Base-by-base conservation (phyloP, 2,888 invertebrate genomes). In the Dolichomitus sp. region DNA sequence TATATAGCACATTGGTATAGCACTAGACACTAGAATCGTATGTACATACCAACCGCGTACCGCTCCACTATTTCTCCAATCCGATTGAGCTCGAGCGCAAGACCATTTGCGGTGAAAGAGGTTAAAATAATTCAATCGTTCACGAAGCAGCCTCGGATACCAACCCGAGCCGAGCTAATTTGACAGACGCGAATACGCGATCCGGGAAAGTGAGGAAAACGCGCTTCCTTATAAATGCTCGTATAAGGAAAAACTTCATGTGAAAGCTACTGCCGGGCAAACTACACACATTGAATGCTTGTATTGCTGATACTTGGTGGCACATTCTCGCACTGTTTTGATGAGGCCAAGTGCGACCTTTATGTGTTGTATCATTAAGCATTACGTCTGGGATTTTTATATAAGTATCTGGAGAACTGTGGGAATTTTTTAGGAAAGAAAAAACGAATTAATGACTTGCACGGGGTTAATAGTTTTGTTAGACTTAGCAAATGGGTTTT, bases 71-170 rank as follows among this genome's bases (percentile, higher is more conserved):
- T 73, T 14, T 61, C 73, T 61, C 45, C 33, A 48, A 70, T 79
- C 57, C 65, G 79, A 79, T 83, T 61, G 61, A 80, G 72, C 61
- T 59, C 42, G 82, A 59, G 79, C 68, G 27, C 52, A 66, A 75
- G 33, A 40, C 83, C 83, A 76, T 80, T 76, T 80, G 73, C 68
- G 83, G 83, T 59, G 72, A 83, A 77, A 48, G 83, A 57, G 83
- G 83, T 77, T 80, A 83, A 83, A 80, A 83, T 83, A 83, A 83
- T 83, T 83, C 83, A 80, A 77, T 83, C 73, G 76, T 61, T 68
- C 37, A 27, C 76, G 63, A 65, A 66, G 23, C 27, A 59, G 69
- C 45, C 65, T 27, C 37, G 33, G 48, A 4, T 4, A 11, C 14
- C 14, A 4, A 12, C 19, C 30, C 33, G 33, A 72, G 30, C 27